These are phyloP conservation scores for Tinea pellionella DNA, from an alignment of 2,888 invertebrate genomes.

Conservation along the genomic window DNA sequence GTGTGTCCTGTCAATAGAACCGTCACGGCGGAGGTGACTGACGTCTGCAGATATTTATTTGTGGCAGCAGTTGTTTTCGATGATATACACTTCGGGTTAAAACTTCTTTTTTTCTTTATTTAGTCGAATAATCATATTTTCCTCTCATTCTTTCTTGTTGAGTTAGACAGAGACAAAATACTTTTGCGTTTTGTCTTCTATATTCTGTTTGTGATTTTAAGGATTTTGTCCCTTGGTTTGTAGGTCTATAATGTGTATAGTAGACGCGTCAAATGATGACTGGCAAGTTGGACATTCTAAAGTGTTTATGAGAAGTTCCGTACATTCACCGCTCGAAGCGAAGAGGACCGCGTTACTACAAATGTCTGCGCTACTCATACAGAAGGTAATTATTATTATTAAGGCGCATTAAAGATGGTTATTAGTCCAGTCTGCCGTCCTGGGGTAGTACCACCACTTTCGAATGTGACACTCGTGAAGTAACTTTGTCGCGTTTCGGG, in stretches of 20 bases:
- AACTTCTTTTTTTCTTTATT: background rate
- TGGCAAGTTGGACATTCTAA: conserved; percentile 92
- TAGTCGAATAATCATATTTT: background rate
- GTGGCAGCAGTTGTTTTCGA: too few species aligned
- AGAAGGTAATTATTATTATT: conserved; percentile 66
- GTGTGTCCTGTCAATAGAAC: too few species aligned
- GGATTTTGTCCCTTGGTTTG: too few species aligned
- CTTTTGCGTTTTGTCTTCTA: background rate
- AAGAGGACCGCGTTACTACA: conserved; percentile 76
- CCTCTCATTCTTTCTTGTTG: background rate
- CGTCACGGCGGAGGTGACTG: too few species aligned
- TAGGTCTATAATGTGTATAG: conserved; percentile 67
- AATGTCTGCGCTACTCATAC: conserved; percentile 78
- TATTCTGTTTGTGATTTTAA: too few species aligned
- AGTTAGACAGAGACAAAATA: background rate
- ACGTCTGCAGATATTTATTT: too few species aligned
- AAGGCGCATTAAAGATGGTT: too few species aligned
- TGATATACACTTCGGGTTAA: conserved; percentile 23
- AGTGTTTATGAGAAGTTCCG: conserved; percentile 84
- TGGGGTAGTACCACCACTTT: too few species aligned
- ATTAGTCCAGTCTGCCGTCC: too few species aligned
- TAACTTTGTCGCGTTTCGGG: too few species aligned
- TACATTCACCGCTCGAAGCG: conserved; percentile 88
- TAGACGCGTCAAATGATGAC: conserved; percentile 77
- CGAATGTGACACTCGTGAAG: too few species aligned